Evolutionary conservation across 2,797 vertebrate species (phyloP).

Genomic region (Emys orbicularis): DNA sequence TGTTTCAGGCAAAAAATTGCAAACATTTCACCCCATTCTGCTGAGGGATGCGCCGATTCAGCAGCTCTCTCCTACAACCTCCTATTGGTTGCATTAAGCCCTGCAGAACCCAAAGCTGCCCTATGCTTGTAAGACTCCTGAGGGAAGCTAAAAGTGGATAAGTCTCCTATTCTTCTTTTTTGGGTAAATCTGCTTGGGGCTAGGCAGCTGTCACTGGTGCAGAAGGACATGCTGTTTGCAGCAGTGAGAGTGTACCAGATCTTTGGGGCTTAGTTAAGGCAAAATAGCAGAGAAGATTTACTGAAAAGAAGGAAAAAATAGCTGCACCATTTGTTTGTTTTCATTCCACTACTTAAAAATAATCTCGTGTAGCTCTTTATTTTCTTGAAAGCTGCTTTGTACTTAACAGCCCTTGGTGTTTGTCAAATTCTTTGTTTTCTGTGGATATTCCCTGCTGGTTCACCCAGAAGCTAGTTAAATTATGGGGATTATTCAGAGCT

Average conservation of each 20-base stretch:
- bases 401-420: slow-evolving; percentile 21
- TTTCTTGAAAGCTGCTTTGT: slow-evolving; percentile 57
- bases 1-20: neutral
- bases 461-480: slow-evolving; percentile 55
- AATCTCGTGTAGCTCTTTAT: slow-evolving; percentile 40
- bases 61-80: neutral
- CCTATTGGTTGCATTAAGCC: neutral
- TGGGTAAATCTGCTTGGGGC: neutral
- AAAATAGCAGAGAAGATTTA: neutral
- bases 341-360: slow-evolving; percentile 42
- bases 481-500: slow-evolving; percentile 69
- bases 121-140: neutral
- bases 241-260: neutral
- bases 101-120: neutral
- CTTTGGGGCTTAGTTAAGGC: neutral
- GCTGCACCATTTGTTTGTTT: slow-evolving; percentile 9
- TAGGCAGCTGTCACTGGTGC: neutral
- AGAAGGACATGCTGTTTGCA: neutral
- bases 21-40: neutral
- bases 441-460: slow-evolving; percentile 41
- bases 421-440: slow-evolving; percentile 61
- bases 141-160: accelerated
- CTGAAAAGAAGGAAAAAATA: neutral
- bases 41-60: neutral
- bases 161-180: neutral